Evolutionary conservation across 2,113 vertebrate species (phyloP), one percentile per base, ranked within the genome.

Genomic region (Gymnarchus niloticus): DNA sequence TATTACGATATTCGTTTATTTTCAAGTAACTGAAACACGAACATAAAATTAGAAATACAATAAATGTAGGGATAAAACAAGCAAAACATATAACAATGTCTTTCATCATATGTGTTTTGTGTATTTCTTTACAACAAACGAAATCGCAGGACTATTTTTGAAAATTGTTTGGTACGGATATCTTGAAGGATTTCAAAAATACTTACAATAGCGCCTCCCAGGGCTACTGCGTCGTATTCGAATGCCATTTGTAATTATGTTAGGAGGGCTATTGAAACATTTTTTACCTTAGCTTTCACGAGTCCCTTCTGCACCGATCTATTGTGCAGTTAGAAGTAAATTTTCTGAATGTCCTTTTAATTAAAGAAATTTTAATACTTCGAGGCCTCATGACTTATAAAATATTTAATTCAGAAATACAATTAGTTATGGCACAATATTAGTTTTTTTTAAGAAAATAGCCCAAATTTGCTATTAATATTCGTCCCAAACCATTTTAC

Each of bases 191-290:
- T 41, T 56, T 76, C 17, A 56, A 85, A 54, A 85, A 73, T 12
- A 52, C 84, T 76, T 51, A 46, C 84, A 85, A 85, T 73, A 85
- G 84, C 84, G 84, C 84, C 84, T 85, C 84, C 84, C 84, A 85
- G 61, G 46, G 65, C 61, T 21, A 52, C 49, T 85, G 49, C 51
- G 19, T 54, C 65, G 17, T 37, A 49, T 76, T 48, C 25, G 28
- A 51, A 25, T 25, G n/a, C 77, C 44, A 25, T 6, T 49, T 49
- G 49, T 49, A 48, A 48, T 17, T 28, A 48, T 0, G 49, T 80
- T 10, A 17, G 8, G 44, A 44, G 12, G 9, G 21, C 19, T 28
- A 2, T 48, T 9, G 49, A 48, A 23, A 51, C 23, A 51, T 46
- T 80, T 51, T 48, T 12, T 19, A 25, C 21, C n/a, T n/a, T n/a